Evolutionary conservation across 2,113 vertebrate genomes (phyloP).

Genomic region (Gadus chalcogrammus): DNA sequence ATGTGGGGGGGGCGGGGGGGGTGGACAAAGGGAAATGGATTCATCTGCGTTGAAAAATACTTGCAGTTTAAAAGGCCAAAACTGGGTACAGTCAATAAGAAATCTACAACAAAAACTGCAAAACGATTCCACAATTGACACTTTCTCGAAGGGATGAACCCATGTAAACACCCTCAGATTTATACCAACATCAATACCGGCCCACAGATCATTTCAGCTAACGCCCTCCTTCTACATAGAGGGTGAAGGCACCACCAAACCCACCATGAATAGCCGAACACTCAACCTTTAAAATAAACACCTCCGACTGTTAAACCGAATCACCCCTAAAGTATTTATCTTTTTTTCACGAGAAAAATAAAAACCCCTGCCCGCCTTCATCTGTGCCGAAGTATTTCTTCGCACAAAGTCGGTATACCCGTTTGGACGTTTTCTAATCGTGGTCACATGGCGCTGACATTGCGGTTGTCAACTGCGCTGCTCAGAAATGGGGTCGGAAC

Average conservation of each 20-base stretch:
- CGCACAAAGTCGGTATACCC: too few species aligned
- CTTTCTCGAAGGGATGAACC: background rate
- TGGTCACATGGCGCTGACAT: too few species aligned
- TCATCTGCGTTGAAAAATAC: constrained; percentile 33
- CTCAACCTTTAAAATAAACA: too few species aligned
- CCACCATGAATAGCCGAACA: too few species aligned
- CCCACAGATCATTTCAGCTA: constrained; percentile 34
- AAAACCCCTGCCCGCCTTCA: too few species aligned
- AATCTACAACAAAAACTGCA: background rate
- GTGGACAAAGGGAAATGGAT: background rate
- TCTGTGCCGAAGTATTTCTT: too few species aligned
- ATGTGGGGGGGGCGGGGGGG: too few species aligned
- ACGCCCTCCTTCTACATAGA: constrained; percentile 11
- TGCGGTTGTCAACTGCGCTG: background rate
- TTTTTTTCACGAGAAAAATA: too few species aligned
- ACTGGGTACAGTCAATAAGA: constrained; percentile 5
- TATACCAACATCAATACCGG: constrained; percentile 29
- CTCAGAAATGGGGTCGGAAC: constrained; percentile 29
- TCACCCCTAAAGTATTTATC: too few species aligned
- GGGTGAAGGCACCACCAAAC: constrained; percentile 4
- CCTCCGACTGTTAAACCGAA: too few species aligned
- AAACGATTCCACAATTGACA: background rate
- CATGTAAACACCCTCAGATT: constrained; percentile 26
- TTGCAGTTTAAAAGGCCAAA: constrained; percentile 30
- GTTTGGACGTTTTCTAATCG: too few species aligned